Evolutionary conservation across 2,797 vertebrate species (phyloP).

Genomic region (Sarcophilus harrisii): DNA sequence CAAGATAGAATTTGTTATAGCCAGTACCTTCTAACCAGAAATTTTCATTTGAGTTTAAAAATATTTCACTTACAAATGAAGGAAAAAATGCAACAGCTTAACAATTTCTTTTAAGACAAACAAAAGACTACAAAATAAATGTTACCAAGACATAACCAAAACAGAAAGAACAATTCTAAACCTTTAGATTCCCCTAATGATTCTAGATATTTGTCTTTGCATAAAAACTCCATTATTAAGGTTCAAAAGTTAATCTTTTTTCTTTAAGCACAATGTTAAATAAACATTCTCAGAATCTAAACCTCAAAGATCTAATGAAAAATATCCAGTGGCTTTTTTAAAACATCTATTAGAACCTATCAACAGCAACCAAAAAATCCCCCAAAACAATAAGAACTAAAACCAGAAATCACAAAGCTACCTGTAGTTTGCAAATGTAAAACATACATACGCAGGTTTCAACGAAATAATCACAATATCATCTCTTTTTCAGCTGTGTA

Average conservation of each 20-base stretch:
- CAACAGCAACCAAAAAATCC: not conserved
- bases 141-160: not conserved
- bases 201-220: not conserved
- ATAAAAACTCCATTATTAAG: not conserved
- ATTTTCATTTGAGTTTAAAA: slow-evolving; percentile 16
- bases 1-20: slow-evolving; percentile 4
- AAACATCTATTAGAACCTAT: not conserved
- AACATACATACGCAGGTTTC: not conserved
- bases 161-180: slow-evolving; percentile 14
- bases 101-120: not conserved
- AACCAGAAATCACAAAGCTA: not conserved
- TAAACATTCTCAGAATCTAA: not conserved
- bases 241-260: not conserved
- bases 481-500: not conserved
- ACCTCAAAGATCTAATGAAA: not conserved
- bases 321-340: not conserved
- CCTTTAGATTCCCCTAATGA: not conserved
- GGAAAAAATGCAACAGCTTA: not conserved
- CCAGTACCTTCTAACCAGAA: slow-evolving; percentile 16
- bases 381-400: not conserved
- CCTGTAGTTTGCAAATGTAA: not conserved
- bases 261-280: not conserved
- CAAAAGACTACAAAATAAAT: slow-evolving; percentile 26
- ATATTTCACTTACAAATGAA: slow-evolving; percentile 28
- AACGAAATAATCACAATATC: not conserved